Conservation (phyloP, 2,888 invertebrate species). For the Nephrotoma appendiculata region DNA sequence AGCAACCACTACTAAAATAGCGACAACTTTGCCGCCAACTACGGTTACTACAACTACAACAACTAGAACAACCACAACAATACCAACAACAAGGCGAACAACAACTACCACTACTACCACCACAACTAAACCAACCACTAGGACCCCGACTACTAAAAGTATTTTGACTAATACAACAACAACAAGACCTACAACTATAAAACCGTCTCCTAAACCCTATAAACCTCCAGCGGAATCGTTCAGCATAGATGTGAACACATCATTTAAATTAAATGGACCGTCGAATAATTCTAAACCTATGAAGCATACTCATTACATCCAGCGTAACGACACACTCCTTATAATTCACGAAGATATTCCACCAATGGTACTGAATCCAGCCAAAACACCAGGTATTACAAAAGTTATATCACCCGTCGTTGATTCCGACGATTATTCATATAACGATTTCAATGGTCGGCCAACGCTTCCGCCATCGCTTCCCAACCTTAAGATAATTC, state of each 20-base stretch:
- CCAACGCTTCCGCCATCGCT: conserved; percentile 67
- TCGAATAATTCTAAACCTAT: neutral
- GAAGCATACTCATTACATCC: neutral
- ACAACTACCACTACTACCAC: conserved; percentile 3
- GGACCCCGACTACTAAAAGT: neutral
- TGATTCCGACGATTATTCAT: conserved; percentile 32
- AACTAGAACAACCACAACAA: neutral
- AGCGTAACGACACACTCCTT: neutral
- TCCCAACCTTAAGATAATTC: conserved; percentile 74
- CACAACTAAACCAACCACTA: conserved; percentile 7
- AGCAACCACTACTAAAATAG: neutral
- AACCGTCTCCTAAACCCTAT: neutral
- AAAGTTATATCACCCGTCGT: conserved; percentile 36
- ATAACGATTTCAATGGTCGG: conserved; percentile 54
- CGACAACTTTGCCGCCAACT: conserved; percentile 5
- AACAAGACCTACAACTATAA: neutral
- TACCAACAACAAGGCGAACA: conserved; percentile 3
- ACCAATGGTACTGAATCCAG: neutral
- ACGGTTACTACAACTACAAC: neutral
- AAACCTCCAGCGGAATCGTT: neutral
- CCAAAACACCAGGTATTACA: conserved; percentile 34
- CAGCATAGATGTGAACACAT: neutral
- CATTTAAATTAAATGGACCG: neutral
- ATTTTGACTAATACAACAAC: neutral
- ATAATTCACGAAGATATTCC: neutral